phyloP scores from a whole-genome alignment of 2,797 vertebrate genomes.

The Lutjanus argentimaculatus region DNA sequence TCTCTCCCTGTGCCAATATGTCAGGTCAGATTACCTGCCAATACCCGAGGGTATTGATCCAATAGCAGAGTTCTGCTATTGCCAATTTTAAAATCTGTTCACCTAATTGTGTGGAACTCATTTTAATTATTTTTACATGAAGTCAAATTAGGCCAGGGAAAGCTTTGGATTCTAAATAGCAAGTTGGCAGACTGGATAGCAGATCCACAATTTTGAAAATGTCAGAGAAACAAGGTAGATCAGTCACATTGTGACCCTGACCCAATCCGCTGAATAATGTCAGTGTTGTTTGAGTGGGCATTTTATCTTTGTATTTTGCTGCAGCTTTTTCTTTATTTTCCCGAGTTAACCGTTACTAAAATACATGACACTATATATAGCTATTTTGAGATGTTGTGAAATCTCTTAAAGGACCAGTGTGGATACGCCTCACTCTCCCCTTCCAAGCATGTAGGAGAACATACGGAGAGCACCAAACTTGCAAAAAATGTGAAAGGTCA shows the following conservation, averaged over 20 bases:
- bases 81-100: not conserved
- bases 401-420: not conserved
- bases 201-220: not conserved
- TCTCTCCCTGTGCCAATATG: not conserved
- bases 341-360: not conserved
- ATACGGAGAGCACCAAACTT: no score
- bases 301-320: not conserved
- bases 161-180: not conserved
- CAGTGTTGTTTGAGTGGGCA: not conserved
- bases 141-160: not conserved
- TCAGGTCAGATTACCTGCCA: not conserved
- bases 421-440: no score
- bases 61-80: not conserved
- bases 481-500: no score
- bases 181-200: accelerated
- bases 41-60: not conserved
- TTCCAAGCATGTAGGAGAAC: no score
- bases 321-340: not conserved
- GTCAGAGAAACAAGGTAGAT: no score
- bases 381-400: not conserved
- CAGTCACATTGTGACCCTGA: not conserved
- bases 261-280: not conserved
- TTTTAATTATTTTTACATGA: slow-evolving; percentile 10
- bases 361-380: not conserved
- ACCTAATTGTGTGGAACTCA: not conserved